Percentiles rank a stretch among this genome's conserved stretches.
phyloP scores from a whole-genome alignment of 2,888 invertebrate species.

The Rhamphomyia laevipes region DNA sequence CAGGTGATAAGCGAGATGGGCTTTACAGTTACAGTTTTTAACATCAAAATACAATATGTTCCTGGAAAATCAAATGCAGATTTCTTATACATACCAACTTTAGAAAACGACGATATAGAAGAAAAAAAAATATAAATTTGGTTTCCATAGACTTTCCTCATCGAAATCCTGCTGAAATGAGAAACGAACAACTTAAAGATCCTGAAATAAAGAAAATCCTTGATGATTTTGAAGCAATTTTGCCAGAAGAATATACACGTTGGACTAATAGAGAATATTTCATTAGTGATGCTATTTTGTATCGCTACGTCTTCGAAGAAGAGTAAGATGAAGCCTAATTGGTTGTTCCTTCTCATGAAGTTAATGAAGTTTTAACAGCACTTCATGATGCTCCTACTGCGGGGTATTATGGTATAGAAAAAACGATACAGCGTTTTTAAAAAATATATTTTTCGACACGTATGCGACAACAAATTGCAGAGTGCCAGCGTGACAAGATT shows the following conservation, averaged over 20 bases:
- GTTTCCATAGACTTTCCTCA: slow-evolving; percentile 6
- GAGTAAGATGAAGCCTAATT: slow-evolving; percentile 10
- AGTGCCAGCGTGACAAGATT: slow-evolving; percentile 13
- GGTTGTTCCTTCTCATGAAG: slow-evolving; percentile 8
- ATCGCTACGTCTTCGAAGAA: slow-evolving; percentile 7
- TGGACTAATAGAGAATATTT: neutral
- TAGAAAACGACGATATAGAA: neutral
- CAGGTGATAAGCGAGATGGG: slow-evolving; percentile 37
- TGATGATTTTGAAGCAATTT: neutral
- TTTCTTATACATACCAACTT: slow-evolving; percentile 8
- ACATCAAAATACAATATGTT: slow-evolving; percentile 28
- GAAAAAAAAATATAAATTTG: neutral
- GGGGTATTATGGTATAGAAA: slow-evolving; percentile 13
- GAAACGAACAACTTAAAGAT: neutral
- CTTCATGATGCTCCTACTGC: slow-evolving; percentile 15
- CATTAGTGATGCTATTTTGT: slow-evolving; percentile 8
- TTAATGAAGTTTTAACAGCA: slow-evolving; percentile 1
- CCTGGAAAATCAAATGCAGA: slow-evolving; percentile 26
- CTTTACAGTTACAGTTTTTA: slow-evolving; percentile 30
- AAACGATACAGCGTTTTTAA: slow-evolving; percentile 11
- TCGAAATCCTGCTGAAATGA: slow-evolving; percentile 7
- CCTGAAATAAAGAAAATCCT: neutral
- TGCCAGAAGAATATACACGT: neutral
- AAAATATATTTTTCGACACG: slow-evolving; percentile 14
- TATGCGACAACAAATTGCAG: slow-evolving; percentile 10